Percentiles rank a stretch among this genome's conserved stretches.
These are phyloP conservation scores for Sorex maritimensis DNA, from an alignment of 2,797 vertebrate species.

Conservation along the genomic window DNA sequence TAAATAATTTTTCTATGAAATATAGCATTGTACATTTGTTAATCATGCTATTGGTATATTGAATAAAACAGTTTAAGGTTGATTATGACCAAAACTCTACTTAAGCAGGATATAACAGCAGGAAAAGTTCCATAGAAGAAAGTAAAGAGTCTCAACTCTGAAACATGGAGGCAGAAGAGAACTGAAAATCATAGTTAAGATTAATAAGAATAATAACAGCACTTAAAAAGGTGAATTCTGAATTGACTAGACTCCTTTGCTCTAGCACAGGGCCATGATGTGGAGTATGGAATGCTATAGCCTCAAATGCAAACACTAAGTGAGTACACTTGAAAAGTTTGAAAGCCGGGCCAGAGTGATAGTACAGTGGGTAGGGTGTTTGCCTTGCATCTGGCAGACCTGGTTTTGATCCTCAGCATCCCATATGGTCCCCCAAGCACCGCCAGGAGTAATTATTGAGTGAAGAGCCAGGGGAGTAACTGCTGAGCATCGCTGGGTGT, in stretches of 20 bases:
- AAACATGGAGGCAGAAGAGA: not conserved
- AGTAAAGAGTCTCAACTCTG: not conserved
- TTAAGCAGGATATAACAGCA: not conserved
- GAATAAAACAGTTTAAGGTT: not conserved
- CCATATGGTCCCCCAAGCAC: too few species aligned
- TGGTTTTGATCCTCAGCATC: too few species aligned
- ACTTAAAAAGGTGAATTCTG: not conserved
- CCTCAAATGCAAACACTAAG: not conserved
- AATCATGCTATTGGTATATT: not conserved
- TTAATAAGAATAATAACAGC: not conserved
- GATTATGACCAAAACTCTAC: not conserved
- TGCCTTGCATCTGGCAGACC: too few species aligned
- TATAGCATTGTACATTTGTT: constrained; percentile 14
- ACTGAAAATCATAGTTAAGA: not conserved
- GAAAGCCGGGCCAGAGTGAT: too few species aligned
- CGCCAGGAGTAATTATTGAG: too few species aligned
- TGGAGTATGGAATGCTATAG: not conserved
- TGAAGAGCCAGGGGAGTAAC: too few species aligned
- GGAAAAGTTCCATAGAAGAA: not conserved
- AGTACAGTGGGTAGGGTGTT: too few species aligned
- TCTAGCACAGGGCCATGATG: not conserved
- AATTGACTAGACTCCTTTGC: not conserved
- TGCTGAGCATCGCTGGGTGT: too few species aligned
- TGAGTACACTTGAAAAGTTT: not conserved
- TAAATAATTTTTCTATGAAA: constrained; percentile 34